phyloP scores from a whole-genome alignment of 1,140 invertebrate genomes.

The Agrypnia vestita region DNA sequence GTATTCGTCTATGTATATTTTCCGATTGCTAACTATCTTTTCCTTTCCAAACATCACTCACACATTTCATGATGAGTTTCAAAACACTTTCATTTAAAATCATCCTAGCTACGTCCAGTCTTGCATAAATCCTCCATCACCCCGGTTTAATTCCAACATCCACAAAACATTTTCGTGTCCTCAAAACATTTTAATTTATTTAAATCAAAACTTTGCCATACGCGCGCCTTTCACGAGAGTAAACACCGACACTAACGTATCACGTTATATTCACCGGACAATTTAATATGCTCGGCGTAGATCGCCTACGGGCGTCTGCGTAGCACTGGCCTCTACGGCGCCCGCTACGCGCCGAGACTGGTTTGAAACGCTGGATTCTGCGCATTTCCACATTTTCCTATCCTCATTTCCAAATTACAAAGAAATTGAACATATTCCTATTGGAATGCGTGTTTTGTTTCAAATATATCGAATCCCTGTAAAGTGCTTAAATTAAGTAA shows the following conservation, averaged over 20 bases:
- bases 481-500: no score
- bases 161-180: background rate
- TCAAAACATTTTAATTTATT: background rate
- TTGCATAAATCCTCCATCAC: background rate
- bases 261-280: background rate
- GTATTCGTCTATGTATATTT: conserved; percentile 48
- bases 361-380: conserved; percentile 35
- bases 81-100: conserved; percentile 41
- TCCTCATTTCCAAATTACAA: conserved; percentile 32
- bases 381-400: conserved; percentile 39
- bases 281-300: conserved; percentile 40
- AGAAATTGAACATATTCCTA: conserved; percentile 17
- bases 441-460: conserved; percentile 35
- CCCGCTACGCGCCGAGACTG: conserved; percentile 42
- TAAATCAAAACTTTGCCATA: background rate
- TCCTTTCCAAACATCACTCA: conserved; percentile 55
- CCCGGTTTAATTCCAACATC: background rate
- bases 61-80: conserved; percentile 48
- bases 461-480: background rate
- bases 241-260: background rate
- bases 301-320: conserved; percentile 44
- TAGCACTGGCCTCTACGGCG: conserved; percentile 32
- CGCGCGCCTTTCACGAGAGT: background rate
- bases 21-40: conserved; percentile 49
- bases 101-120: conserved; percentile 36